Base-by-base conservation (phyloP, 2,888 invertebrate genomes). In the Drosophila limbata region DNA sequence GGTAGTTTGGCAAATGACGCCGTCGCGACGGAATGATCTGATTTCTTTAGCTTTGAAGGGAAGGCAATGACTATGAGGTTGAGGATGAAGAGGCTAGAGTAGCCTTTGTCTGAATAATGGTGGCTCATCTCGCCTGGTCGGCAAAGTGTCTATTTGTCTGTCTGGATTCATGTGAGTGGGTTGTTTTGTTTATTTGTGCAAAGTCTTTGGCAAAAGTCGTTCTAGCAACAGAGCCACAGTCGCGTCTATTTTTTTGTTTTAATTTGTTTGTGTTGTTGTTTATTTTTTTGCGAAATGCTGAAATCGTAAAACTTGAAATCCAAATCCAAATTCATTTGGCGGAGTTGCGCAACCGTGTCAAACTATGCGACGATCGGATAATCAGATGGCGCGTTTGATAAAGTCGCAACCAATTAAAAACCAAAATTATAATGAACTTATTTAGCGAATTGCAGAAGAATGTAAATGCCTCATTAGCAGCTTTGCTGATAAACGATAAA, bases 171-270 rank as follows among this genome's bases (percentile, higher is more conserved):
- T 61, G 53, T 69, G 78, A 72, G 80, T 79, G 72, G 68, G 79
- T 60, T 57, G 79, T 48, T 56, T 71, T 81, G 69, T 81, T 80
- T 81, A 75, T 80, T 82, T 82, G 63, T 50, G 19, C 66, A 71
- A 33, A 71, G 65, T 67, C 72, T 75, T 75, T 75, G 47, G 75
- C 75, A 70, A 79, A 79, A 71, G 55, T 62, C 60, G 28, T 57
- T 45, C 55, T 53, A 47, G 33, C 57, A 44, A 21, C 25, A 28
- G 5, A 47, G 28, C n/a, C 53, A 61, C 25, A 66, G 47, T 37
- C 33, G 33, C 21, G n/a, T 19, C 33, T 13, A 37, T 45, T 28
- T 33, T 35, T 37, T 48, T n/a, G 56, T 31, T 57, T 39, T 40
- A 25, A 31, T 51, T 35, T 19, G 39, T 51, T 68, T 39, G 39